A percentile compares a stretch with the other conserved stretches of the same genome.
Evolutionary conservation across 2,797 vertebrate species (phyloP).

Genomic region (Malacoctenus gilli): DNA sequence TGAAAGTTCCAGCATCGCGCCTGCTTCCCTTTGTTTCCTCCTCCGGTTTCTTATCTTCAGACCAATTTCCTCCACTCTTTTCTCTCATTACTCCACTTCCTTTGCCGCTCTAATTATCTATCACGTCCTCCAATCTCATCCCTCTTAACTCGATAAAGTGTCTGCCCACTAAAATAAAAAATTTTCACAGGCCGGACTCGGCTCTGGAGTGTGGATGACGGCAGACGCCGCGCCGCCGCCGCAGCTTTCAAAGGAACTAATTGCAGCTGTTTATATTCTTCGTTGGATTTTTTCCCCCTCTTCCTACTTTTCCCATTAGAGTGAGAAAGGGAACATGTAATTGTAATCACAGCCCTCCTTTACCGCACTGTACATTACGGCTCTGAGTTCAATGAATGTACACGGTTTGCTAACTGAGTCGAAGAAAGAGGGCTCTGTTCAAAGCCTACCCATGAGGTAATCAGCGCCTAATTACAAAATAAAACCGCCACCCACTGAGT

Average conservation of each 20-base stretch:
- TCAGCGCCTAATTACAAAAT: constrained; percentile 51
- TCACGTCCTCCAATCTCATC: constrained; percentile 7
- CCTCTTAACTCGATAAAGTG: not conserved
- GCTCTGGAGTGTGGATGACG: constrained; percentile 5
- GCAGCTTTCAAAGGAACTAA: constrained; percentile 25
- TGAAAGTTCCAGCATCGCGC: not conserved
- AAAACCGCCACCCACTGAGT: constrained; percentile 42
- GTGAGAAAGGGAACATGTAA: constrained; percentile 26
- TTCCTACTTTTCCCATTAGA: constrained; percentile 20
- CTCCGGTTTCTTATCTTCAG: not conserved
- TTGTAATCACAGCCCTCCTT: constrained; percentile 31
- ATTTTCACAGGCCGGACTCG: not conserved
- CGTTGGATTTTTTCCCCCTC: constrained; percentile 19
- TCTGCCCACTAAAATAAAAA: constrained; percentile 6
- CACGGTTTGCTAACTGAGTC: constrained; percentile 27
- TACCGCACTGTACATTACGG: constrained; percentile 16
- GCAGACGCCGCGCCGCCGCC: not conserved
- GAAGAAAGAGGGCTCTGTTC: constrained; percentile 42
- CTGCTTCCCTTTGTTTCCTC: constrained; percentile 4
- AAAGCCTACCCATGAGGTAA: constrained; percentile 47
- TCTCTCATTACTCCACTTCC: constrained; percentile 23
- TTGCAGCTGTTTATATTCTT: constrained; percentile 17
- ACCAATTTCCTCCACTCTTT: constrained; percentile 2
- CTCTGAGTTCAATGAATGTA: constrained; percentile 36
- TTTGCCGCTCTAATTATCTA: constrained; percentile 17